These are phyloP conservation scores for Pinctada fucata DNA, from an alignment of 2,888 invertebrate genomes.

Conservation along the genomic window DNA sequence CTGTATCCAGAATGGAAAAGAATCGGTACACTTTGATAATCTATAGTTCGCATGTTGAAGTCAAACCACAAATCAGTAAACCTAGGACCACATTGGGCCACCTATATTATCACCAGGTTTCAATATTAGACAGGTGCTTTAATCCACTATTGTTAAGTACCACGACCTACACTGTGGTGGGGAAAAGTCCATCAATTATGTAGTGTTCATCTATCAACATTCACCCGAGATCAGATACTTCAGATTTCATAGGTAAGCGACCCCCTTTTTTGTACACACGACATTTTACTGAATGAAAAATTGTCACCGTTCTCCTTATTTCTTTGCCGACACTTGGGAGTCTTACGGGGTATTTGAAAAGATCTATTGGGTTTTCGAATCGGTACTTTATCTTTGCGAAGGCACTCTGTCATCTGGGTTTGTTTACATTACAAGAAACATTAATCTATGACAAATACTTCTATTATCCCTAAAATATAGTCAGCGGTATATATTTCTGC, in stretches of 20 bases:
- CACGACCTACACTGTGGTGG: too few species aligned
- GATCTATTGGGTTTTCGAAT: neutral
- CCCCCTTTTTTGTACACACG: slow-evolving; percentile 4
- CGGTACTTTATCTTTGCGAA: neutral
- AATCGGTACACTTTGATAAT: too few species aligned
- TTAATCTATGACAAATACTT: neutral
- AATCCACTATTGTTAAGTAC: too few species aligned
- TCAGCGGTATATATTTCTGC: too few species aligned
- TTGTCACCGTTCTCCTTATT: neutral
- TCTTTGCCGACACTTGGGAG: neutral
- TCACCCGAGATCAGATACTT: slow-evolving; percentile 9
- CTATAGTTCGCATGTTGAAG: too few species aligned
- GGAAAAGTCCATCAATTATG: slow-evolving; percentile 13
- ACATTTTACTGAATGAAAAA: neutral
- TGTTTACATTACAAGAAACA: neutral
- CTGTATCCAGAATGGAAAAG: too few species aligned
- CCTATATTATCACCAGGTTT: too few species aligned
- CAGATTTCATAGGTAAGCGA: slow-evolving; percentile 7
- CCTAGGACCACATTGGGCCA: too few species aligned
- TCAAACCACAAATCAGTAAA: too few species aligned
- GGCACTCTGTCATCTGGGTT: neutral
- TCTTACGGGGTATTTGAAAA: neutral
- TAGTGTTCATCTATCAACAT: slow-evolving; percentile 3
- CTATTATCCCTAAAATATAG: too few species aligned
- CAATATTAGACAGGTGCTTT: too few species aligned